Conservation (phyloP, 2,797 vertebrate species). For the Megalops cyprinoides region DNA sequence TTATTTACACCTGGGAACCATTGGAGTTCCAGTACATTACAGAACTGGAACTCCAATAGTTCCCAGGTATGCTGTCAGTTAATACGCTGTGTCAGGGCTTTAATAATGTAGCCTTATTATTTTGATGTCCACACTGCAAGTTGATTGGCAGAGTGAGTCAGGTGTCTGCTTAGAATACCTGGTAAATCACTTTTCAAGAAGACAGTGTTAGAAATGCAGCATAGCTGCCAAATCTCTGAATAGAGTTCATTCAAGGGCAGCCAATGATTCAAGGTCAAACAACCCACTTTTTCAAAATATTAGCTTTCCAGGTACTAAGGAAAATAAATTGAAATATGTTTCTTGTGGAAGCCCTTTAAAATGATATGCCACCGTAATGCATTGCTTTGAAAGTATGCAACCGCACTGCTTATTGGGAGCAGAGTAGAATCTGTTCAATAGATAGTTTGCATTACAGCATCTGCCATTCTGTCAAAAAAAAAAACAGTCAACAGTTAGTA, state of each 20-base stretch:
- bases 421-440: not conserved
- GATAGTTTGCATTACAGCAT: not conserved
- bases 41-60: too few relatives aligned
- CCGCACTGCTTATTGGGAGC: not conserved
- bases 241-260: not conserved
- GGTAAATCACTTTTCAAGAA: not conserved
- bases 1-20: too few relatives aligned
- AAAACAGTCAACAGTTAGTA: not conserved
- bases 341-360: not conserved
- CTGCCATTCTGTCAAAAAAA: not conserved
- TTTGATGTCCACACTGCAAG: not conserved
- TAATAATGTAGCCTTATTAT: not conserved
- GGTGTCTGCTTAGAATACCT: not conserved
- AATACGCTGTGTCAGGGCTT: too few relatives aligned
- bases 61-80: not conserved
- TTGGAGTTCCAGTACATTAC: too few relatives aligned
- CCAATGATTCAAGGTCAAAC: not conserved
- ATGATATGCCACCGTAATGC: not conserved
- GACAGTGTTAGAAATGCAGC: not conserved
- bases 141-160: not conserved
- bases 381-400: not conserved
- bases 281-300: not conserved
- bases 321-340: not conserved
- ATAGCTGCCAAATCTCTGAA: not conserved
- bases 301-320: not conserved